Base-by-base conservation (phyloP, 2,113 vertebrate species). In the Mellivora capensis region DNA sequence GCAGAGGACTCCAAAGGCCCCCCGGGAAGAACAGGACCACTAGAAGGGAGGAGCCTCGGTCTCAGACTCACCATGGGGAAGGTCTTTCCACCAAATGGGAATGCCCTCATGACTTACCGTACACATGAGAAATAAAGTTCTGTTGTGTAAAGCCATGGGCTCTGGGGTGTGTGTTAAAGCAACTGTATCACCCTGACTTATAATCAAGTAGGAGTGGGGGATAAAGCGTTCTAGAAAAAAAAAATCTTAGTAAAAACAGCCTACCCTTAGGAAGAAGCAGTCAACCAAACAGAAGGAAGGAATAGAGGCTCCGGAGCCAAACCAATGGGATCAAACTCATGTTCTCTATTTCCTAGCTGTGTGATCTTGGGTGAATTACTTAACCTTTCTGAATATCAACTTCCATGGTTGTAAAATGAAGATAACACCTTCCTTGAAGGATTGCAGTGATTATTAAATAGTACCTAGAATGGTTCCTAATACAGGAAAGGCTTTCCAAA, bases 201-300 rank as follows among this genome's bases (percentile, higher is more conserved):
- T 25, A 89, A 80, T 34, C 14, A 44, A 91, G 37, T 34, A 67
- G 39, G 42, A 64, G 2, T 3, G 7, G 10, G 2, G 23, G 21
- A n/a, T 39, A 89, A 91, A 95, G 37, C 21, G 8, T 34, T 87
- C 3, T 7, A 89, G 91, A n/a, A 80, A 74, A 94, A 94, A 72
- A 94, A 69, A 11, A 74, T 8, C 44, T 61, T 37, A 79, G 17
- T 67, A 49, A 93, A 90, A 96, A 77, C 10, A 62, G 57, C 13
- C 17, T 37, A 85, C 42, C 6, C 54, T 81, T 82, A 6, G 31
- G 34, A 82, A 34, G 49, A 2, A 29, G 42, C 71, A 39, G 67
- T 37, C 49, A 92, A 31, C 31, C 42, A 76, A 39, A 69, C 2
- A 39, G 42, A 57, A 23, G 54, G 29, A 90, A 77, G 76, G 61